A percentile compares a stretch with the other conserved stretches of the same genome.
Conservation (phyloP, 2,797 vertebrate species). For the Sphaeramia orbicularis region DNA sequence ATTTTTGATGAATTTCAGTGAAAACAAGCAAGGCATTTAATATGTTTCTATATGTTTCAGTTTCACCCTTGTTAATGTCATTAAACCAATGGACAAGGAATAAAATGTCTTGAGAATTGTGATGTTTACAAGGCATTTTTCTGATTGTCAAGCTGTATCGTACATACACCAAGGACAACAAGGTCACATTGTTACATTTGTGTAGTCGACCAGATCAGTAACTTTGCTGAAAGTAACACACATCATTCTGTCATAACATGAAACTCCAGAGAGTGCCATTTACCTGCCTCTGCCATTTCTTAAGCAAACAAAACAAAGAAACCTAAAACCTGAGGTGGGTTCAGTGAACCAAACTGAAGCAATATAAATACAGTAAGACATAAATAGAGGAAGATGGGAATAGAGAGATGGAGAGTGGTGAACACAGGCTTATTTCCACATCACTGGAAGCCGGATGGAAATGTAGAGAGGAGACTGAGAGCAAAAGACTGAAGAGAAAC, state of each 20-base stretch:
- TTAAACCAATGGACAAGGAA: too few species aligned
- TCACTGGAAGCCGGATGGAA: slow-evolving; percentile 34
- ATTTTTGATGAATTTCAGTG: too few species aligned
- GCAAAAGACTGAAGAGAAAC: slow-evolving; percentile 24
- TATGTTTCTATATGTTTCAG: too few species aligned
- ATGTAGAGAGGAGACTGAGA: slow-evolving; percentile 6
- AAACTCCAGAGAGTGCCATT: slow-evolving; percentile 36
- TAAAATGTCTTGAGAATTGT: too few species aligned
- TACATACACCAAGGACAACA: too few species aligned
- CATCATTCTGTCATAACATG: slow-evolving; percentile 8
- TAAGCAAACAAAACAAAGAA: slow-evolving; percentile 35
- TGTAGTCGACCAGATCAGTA: slow-evolving; percentile 21
- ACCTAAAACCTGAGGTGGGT: slow-evolving; percentile 27
- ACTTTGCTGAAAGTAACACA: slow-evolving; percentile 10
- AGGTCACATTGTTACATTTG: background rate
- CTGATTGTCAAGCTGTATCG: too few species aligned
- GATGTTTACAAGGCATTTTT: too few species aligned
- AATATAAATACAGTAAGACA: slow-evolving; percentile 33
- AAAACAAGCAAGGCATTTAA: too few species aligned
- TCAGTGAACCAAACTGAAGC: slow-evolving; percentile 19
- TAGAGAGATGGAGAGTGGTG: slow-evolving; percentile 20
- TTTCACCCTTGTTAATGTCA: too few species aligned
- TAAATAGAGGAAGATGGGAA: slow-evolving; percentile 34
- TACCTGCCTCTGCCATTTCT: slow-evolving; percentile 19
- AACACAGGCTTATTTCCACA: slow-evolving; percentile 42